Percentiles rank a stretch among this genome's conserved stretches.
Conservation (phyloP, 2,113 vertebrate genomes). For the Eupsittula cactorum region DNA sequence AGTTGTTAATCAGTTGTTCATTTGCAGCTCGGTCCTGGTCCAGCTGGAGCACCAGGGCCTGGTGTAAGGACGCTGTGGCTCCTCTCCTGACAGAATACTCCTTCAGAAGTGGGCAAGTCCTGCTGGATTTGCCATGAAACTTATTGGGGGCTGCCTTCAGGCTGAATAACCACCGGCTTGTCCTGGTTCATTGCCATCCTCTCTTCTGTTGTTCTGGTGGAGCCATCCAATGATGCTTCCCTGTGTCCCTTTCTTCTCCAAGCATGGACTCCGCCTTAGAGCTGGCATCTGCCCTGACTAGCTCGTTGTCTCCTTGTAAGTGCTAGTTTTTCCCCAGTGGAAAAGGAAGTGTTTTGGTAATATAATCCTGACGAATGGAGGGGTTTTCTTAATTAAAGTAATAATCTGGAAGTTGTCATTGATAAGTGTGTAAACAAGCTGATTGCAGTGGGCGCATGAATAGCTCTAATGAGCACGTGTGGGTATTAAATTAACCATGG, state of each 20-base stretch:
- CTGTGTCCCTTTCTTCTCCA: background rate
- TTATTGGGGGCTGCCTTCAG: rapidly evolving
- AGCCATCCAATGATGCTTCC: background rate
- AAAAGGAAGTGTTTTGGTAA: slow-evolving; percentile 51
- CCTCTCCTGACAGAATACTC: background rate
- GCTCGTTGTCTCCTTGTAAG: slow-evolving; percentile 40
- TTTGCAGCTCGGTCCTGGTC: background rate
- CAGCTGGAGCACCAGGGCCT: background rate
- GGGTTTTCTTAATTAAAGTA: slow-evolving; percentile 76
- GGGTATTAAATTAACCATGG: slow-evolving; percentile 78
- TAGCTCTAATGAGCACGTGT: slow-evolving; percentile 77
- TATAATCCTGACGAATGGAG: slow-evolving; percentile 61
- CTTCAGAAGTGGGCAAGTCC: background rate
- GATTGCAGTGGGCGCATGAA: slow-evolving; percentile 70
- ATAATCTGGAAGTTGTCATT: slow-evolving; percentile 74
- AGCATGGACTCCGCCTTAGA: background rate
- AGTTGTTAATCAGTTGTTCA: background rate
- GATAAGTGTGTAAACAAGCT: slow-evolving; percentile 76
- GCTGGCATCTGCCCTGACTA: slow-evolving; percentile 12
- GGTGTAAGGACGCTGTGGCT: no score
- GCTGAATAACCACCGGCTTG: rapidly evolving
- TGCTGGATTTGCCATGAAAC: background rate
- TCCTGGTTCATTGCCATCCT: background rate
- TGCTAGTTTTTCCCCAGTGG: slow-evolving; percentile 2
- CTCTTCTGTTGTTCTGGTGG: background rate